These are phyloP conservation scores for Oreochromis tanganicae DNA, from an alignment of 2,113 vertebrate species.

Conservation along the genomic window DNA sequence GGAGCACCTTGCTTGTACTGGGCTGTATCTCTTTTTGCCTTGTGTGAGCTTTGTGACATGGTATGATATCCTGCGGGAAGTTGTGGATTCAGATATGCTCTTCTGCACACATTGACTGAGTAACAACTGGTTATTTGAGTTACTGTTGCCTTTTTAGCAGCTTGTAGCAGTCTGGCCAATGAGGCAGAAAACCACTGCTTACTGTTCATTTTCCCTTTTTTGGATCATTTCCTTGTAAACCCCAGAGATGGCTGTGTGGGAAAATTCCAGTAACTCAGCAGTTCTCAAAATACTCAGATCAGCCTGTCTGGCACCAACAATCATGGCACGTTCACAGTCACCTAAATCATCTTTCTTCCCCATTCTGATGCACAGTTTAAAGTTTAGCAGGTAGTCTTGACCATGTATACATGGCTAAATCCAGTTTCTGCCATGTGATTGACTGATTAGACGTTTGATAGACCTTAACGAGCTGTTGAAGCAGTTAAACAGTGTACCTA, in stretches of 20 bases:
- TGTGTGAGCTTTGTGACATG: not conserved
- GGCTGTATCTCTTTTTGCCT: not conserved
- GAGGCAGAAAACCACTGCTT: not conserved
- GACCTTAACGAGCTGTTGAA: not conserved
- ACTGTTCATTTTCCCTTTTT: not conserved
- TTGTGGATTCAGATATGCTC: not conserved
- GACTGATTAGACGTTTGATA: not conserved
- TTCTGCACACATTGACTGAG: not conserved
- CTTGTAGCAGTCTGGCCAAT: not conserved
- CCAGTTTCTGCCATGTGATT: not conserved
- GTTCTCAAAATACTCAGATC: not conserved
- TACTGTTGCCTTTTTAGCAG: not conserved
- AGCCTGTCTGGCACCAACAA: not conserved
- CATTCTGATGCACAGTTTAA: not conserved
- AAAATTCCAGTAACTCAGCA: not conserved
- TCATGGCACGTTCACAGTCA: not conserved
- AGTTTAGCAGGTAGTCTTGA: not conserved
- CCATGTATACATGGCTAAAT: fast-evolving
- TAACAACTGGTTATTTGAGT: not conserved
- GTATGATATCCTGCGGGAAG: not conserved
- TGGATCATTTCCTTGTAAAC: not conserved
- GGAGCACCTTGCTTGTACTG: not conserved
- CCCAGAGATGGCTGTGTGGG: not conserved
- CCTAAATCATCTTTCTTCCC: not conserved
- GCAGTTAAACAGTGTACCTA: not conserved